Percentiles rank a stretch among this genome's conserved stretches.
These are phyloP conservation scores for Ctenochaetus hawaiiensis DNA, from an alignment of 2,797 vertebrate genomes.

Conservation along the genomic window DNA sequence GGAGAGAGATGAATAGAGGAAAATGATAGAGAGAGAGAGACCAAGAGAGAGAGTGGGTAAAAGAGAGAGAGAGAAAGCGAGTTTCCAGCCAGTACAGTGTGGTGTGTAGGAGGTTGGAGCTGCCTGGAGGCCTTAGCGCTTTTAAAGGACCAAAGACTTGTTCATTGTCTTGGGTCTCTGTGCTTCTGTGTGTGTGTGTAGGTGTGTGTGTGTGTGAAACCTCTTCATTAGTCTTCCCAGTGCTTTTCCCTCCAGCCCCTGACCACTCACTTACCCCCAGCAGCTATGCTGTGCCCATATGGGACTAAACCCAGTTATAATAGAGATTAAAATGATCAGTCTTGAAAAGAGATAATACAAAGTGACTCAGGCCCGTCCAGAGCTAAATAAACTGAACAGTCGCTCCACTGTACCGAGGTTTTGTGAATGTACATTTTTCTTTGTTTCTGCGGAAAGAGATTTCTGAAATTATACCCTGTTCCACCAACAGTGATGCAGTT, in stretches of 20 bases:
- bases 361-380: conserved; percentile 53
- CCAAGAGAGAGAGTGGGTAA: conserved; percentile 33
- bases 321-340: conserved; percentile 80
- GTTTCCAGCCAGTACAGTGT: conserved; percentile 57
- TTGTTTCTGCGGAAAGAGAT: conserved; percentile 22
- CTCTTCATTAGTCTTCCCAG: conserved; percentile 71
- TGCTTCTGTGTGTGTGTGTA: conserved; percentile 17
- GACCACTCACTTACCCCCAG: conserved; percentile 73
- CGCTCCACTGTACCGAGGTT: conserved; percentile 8
- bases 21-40: conserved; percentile 37
- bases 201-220: conserved; percentile 38
- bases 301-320: conserved; percentile 76
- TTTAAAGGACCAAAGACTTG: conserved; percentile 70
- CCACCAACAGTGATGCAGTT: conserved; percentile 10
- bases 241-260: conserved; percentile 60
- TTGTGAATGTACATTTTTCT: conserved; percentile 15
- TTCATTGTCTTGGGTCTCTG: conserved; percentile 70
- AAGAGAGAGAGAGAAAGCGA: conserved; percentile 36
- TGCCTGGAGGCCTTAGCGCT: conserved; percentile 69
- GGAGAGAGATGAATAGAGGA: conserved; percentile 58
- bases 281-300: conserved; percentile 56
- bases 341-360: conserved; percentile 66
- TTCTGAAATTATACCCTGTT: conserved; percentile 1
- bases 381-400: conserved; percentile 66
- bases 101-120: conserved; percentile 64